phyloP scores from a whole-genome alignment of 1,140 invertebrate species.

The Bombus sylvicola region DNA sequence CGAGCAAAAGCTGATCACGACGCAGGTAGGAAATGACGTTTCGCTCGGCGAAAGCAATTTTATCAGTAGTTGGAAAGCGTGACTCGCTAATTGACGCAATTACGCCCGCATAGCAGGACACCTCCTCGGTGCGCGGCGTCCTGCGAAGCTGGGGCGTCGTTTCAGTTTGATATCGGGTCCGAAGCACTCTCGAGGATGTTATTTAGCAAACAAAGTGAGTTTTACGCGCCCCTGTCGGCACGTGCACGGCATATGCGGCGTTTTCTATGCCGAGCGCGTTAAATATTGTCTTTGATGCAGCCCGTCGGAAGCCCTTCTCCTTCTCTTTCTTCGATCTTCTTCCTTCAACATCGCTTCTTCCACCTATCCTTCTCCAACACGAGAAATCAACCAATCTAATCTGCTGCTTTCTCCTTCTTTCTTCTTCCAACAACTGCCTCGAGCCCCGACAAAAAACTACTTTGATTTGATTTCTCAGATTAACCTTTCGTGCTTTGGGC shows the following conservation, averaged over 20 bases:
- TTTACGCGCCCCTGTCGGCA: constrained; percentile 76
- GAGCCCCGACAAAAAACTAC: constrained; percentile 75
- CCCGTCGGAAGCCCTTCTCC: constrained; percentile 76
- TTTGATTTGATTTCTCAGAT: constrained; percentile 80
- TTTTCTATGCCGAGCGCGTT: constrained; percentile 69
- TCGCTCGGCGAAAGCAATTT: constrained; percentile 21
- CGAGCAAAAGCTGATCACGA: neutral
- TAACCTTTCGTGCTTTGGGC: constrained; percentile 71
- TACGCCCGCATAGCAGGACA: constrained; percentile 55
- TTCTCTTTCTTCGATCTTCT: constrained; percentile 14
- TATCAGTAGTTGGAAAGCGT: constrained; percentile 35
- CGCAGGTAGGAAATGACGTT: neutral
- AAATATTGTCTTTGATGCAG: constrained; percentile 81
- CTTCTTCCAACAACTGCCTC: neutral
- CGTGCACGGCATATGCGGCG: constrained; percentile 77
- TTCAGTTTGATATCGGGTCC: constrained; percentile 42
- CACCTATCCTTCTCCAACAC: constrained; percentile 8
- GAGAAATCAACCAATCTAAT: constrained; percentile 57
- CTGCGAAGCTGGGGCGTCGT: neutral
- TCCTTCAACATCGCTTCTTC: neutral
- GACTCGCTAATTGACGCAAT: constrained; percentile 62
- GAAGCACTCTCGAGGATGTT: constrained; percentile 70
- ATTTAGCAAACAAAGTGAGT: constrained; percentile 79
- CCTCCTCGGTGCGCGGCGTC: constrained; percentile 24
- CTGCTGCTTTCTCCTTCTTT: constrained; percentile 26